Evolutionary conservation across 2,888 invertebrate genomes (phyloP).

Genomic region (Yponomeuta sedellus): DNA sequence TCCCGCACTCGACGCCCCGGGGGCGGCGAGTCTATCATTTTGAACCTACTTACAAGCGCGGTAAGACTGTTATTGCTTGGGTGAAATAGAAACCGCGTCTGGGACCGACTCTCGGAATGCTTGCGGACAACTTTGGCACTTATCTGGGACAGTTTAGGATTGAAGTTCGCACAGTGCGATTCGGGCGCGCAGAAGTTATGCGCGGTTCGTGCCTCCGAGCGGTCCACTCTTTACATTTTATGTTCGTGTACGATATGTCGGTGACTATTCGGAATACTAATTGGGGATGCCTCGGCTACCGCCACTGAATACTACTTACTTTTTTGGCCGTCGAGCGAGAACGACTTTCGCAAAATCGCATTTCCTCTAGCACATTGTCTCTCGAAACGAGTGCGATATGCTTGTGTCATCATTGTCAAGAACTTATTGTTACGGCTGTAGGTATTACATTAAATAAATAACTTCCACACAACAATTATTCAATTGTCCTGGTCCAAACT

Average conservation of each 20-base stretch:
- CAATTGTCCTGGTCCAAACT: too few relatives aligned
- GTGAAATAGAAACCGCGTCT: constrained; percentile 70
- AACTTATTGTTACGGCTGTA: not conserved
- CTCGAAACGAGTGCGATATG: not conserved
- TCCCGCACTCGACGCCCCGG: constrained; percentile 68
- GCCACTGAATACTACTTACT: constrained; percentile 50
- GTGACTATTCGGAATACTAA: constrained; percentile 74
- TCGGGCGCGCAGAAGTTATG: constrained; percentile 59
- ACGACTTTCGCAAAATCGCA: constrained; percentile 4
- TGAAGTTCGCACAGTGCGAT: constrained; percentile 47
- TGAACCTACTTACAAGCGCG: constrained; percentile 69
- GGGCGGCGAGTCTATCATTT: constrained; percentile 64
- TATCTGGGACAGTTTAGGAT: constrained; percentile 54
- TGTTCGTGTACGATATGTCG: constrained; percentile 71
- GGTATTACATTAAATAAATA: not conserved
- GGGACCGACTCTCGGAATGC: constrained; percentile 49
- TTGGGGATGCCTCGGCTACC: constrained; percentile 58
- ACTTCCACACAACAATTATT: too few relatives aligned
- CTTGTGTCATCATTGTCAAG: not conserved
- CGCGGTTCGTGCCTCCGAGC: constrained; percentile 66
- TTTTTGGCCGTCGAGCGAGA: constrained; percentile 23
- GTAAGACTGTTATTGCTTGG: constrained; percentile 73
- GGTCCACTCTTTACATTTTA: constrained; percentile 75
- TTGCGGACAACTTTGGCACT: constrained; percentile 60
- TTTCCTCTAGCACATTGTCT: constrained; percentile 1